Conservation (phyloP, 2,797 vertebrate species). For the Artibeus lituratus region DNA sequence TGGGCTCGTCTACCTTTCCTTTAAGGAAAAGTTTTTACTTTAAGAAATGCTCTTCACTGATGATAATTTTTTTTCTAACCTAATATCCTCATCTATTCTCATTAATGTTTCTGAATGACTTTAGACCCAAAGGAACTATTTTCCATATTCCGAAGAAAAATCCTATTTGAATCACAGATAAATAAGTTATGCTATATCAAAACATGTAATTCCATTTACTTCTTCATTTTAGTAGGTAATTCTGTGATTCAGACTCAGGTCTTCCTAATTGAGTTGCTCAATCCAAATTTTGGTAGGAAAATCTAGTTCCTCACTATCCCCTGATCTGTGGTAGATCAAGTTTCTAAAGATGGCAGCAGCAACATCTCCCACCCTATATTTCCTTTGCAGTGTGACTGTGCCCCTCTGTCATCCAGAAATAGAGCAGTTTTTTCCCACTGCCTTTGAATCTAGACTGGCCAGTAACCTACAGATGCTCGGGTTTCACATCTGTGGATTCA, state of each 20-base stretch:
- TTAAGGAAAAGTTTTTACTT: conserved; percentile 26
- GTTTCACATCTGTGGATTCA: neutral
- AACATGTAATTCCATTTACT: conserved; percentile 19
- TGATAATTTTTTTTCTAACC: conserved; percentile 25
- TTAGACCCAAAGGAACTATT: neutral
- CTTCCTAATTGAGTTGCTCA: neutral
- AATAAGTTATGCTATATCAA: neutral
- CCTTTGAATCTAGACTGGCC: neutral
- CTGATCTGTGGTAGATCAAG: neutral
- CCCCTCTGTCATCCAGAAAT: neutral
- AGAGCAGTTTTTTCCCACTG: neutral
- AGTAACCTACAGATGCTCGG: neutral
- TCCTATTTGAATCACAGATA: neutral
- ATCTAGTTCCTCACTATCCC: neutral
- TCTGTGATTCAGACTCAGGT: neutral
- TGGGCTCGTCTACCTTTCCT: neutral
- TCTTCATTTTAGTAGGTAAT: conserved; percentile 17
- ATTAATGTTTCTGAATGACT: neutral
- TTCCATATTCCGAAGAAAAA: conserved; percentile 32
- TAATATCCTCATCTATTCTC: neutral
- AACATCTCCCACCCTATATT: neutral
- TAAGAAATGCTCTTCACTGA: neutral
- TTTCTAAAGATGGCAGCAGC: conserved; percentile 4
- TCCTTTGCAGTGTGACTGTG: neutral
- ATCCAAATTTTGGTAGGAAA: neutral